These are phyloP conservation scores for Cheilosia vernalis DNA, from an alignment of 2,888 invertebrate species.

Conservation along the genomic window DNA sequence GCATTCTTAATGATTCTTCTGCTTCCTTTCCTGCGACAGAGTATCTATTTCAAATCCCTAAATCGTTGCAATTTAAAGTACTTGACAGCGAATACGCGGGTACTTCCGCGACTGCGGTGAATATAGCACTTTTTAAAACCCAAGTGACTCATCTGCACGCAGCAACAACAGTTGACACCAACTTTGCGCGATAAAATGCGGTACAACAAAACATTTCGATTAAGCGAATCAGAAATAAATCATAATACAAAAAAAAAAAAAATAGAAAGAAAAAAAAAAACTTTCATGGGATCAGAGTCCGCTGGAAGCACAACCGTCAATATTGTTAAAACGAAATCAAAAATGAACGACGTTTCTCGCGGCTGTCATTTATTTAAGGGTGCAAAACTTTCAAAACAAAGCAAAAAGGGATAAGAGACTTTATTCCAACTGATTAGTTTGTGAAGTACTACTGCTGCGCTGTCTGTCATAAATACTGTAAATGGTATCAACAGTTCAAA, in stretches of 20 bases:
- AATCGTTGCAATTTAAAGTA: constrained; percentile 18
- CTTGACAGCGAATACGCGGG: background rate
- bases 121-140: constrained; percentile 27
- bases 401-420: constrained; percentile 3
- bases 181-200: background rate
- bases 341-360: constrained; percentile 13
- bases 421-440: constrained; percentile 31
- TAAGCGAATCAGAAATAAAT: constrained; percentile 17
- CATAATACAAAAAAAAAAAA: constrained; percentile 6
- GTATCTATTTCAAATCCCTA: constrained; percentile 49
- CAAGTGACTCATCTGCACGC: constrained; percentile 39
- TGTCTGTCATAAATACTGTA: background rate
- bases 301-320: background rate
- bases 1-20: background rate
- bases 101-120: constrained; percentile 1
- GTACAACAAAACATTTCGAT: constrained; percentile 10
- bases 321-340: constrained; percentile 1
- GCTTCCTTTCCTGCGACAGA: background rate
- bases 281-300: constrained; percentile 37
- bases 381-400: constrained; percentile 2
- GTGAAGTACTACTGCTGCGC: background rate
- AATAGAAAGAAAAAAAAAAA: background rate
- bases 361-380: constrained; percentile 10
- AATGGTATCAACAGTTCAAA: constrained; percentile 50
- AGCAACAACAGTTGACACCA: constrained; percentile 13